Conservation (phyloP, 2,888 invertebrate genomes). For the Leptopilina drosophilae region DNA sequence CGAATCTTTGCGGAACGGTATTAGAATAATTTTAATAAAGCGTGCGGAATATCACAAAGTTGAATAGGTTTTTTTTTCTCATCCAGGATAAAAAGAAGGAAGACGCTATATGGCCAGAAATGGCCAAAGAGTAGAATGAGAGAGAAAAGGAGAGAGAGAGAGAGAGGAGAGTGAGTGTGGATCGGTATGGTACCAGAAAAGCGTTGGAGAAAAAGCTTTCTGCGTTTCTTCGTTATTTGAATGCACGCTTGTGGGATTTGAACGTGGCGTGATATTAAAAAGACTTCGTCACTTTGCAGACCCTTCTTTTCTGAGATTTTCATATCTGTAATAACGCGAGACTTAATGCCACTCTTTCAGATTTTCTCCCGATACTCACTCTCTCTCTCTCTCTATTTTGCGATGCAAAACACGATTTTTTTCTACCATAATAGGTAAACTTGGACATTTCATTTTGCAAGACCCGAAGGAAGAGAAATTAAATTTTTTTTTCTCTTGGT, state of each 20-base stretch:
- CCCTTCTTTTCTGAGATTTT: conserved; percentile 55
- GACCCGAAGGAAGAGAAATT: no score
- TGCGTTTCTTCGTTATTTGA: conserved; percentile 56
- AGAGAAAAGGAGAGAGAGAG: neutral
- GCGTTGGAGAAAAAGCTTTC: conserved; percentile 42
- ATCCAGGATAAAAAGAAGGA: conserved; percentile 43
- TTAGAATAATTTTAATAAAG: conserved; percentile 73
- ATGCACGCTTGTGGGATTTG: conserved; percentile 56
- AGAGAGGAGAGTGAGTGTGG: neutral
- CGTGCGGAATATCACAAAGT: conserved; percentile 48
- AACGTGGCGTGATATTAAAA: conserved; percentile 65
- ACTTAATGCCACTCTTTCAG: conserved; percentile 47
- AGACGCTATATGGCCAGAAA: conserved; percentile 22
- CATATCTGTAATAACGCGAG: conserved; percentile 59
- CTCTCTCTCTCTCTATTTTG: conserved; percentile 36
- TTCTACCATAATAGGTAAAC: conserved; percentile 2
- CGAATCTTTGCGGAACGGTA: conserved; percentile 51
- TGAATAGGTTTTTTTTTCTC: neutral
- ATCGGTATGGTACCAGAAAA: conserved; percentile 39
- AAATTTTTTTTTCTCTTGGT: no score
- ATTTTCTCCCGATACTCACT: conserved; percentile 30
- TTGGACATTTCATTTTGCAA: conserved; percentile 8
- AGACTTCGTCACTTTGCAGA: conserved; percentile 58
- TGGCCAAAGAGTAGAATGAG: conserved; percentile 4
- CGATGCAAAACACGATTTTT: conserved; percentile 48